phyloP scores from a whole-genome alignment of 2,888 invertebrate genomes.

The Cyclophora albipunctata region DNA sequence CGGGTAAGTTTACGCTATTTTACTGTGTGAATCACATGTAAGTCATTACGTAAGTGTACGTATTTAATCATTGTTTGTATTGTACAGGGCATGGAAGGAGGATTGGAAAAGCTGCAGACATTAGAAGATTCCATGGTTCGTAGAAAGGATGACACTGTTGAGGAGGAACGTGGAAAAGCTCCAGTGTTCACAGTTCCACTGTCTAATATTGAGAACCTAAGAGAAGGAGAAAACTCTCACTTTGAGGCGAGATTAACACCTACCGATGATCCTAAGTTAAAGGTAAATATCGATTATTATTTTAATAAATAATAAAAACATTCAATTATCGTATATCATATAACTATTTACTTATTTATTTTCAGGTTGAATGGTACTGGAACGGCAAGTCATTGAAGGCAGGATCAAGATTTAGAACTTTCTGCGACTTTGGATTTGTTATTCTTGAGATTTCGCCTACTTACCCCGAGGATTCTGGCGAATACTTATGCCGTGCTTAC shows the following conservation, averaged over 20 bases:
- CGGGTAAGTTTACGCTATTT: conserved; percentile 73
- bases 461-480: conserved; percentile 96
- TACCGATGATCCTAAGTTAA: conserved; percentile 91
- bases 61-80: neutral
- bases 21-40: too few relatives aligned
- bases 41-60: too few relatives aligned
- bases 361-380: conserved; percentile 93
- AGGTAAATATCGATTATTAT: conserved; percentile 52
- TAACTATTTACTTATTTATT: conserved; percentile 9
- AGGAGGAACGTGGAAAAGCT: conserved; percentile 87
- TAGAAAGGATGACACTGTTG: conserved; percentile 80
- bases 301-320: neutral
- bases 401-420: conserved; percentile 95
- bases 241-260: conserved; percentile 92
- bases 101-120: conserved; percentile 93
- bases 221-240: conserved; percentile 94
- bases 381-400: conserved; percentile 91
- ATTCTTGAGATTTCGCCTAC: conserved; percentile 98
- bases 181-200: conserved; percentile 93
- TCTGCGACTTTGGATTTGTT: conserved; percentile 98
- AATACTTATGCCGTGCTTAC: conserved; percentile 90
- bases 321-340: neutral
- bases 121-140: conserved; percentile 92
- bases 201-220: conserved; percentile 88
- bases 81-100: conserved; percentile 92